These are phyloP conservation scores for Eristalinus sepulchralis DNA, from an alignment of 2,888 invertebrate species.

Conservation along the genomic window DNA sequence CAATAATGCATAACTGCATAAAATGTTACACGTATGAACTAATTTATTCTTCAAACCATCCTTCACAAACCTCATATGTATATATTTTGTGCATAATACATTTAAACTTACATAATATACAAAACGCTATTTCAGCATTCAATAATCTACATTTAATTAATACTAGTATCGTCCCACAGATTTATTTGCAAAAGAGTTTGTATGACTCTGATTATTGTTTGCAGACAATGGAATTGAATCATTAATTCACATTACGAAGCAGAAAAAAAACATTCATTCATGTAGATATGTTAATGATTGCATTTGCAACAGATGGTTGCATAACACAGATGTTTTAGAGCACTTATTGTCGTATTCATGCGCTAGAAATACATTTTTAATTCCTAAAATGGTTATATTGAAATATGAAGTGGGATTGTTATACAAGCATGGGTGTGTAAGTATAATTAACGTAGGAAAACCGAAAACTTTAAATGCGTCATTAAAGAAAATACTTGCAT, in stretches of 20 bases:
- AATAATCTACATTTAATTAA: conserved; percentile 60
- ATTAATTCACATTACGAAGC: conserved; percentile 23
- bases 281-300: background rate
- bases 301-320: background rate
- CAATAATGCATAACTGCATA: too few species aligned
- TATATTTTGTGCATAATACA: conserved; percentile 4
- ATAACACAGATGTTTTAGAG: background rate
- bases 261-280: conserved; percentile 9
- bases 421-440: too few species aligned
- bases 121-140: conserved; percentile 12
- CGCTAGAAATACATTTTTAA: too few species aligned
- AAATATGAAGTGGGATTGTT: too few species aligned
- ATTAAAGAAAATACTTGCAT: too few species aligned
- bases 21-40: too few species aligned
- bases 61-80: background rate
- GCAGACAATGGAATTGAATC: conserved; percentile 40
- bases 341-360: too few species aligned
- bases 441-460: too few species aligned
- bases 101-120: conserved; percentile 12
- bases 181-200: conserved; percentile 22
- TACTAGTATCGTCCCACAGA: conserved; percentile 40
- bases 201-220: conserved; percentile 16
- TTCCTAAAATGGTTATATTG: too few species aligned
- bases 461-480: too few species aligned
- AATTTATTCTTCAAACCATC: too few species aligned